These are phyloP conservation scores for Xiphophorus birchmanni DNA, from an alignment of 2,797 vertebrate genomes.

Conservation along the genomic window DNA sequence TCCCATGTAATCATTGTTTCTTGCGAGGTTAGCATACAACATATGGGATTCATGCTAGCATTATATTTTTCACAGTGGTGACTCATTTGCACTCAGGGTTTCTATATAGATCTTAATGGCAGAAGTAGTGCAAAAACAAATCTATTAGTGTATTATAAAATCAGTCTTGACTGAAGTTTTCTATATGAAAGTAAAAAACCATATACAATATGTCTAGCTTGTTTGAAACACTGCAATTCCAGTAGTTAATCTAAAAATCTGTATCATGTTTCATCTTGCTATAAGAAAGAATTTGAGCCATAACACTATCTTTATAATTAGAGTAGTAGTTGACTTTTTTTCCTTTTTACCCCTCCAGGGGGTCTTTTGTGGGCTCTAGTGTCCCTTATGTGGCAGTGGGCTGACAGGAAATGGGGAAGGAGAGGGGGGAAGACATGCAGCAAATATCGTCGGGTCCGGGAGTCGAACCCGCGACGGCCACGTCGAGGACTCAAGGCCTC, in stretches of 20 bases:
- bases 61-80: slow-evolving; percentile 18
- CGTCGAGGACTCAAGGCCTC: too few species aligned
- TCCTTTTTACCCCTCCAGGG: neutral
- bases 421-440: too few species aligned
- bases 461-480: too few species aligned
- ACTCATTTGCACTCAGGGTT: slow-evolving; percentile 30
- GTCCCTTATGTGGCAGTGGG: too few species aligned
- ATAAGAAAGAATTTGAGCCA: neutral
- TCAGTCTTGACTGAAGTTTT: neutral
- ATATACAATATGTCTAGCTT: neutral
- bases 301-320: neutral
- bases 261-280: neutral
- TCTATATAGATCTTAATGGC: slow-evolving; percentile 10
- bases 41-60: slow-evolving; percentile 28
- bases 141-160: neutral
- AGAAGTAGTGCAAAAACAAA: slow-evolving; percentile 1
- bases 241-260: neutral
- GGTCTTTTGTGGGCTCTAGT: too few species aligned
- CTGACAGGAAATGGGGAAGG: too few species aligned
- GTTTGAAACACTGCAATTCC: neutral
- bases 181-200: neutral
- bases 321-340: neutral
- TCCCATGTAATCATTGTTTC: slow-evolving; percentile 15
- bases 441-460: too few species aligned
- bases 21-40: neutral